These are phyloP conservation scores for Drosophila colorata DNA, from an alignment of 2,888 invertebrate species.

Conservation along the genomic window DNA sequence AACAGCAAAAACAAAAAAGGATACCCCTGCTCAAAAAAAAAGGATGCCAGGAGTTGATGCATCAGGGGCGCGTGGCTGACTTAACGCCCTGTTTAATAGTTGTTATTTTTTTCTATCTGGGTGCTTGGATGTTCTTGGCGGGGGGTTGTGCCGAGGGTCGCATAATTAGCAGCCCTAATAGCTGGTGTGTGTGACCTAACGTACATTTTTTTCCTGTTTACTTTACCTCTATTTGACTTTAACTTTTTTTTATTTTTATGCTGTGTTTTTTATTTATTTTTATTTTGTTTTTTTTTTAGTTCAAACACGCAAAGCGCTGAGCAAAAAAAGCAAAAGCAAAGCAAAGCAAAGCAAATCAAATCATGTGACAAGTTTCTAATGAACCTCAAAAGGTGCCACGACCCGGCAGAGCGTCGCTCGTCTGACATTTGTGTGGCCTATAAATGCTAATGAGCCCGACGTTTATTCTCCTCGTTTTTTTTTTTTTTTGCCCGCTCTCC, in stretches of 20 bases:
- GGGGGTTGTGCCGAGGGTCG: conserved; percentile 53
- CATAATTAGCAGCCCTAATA: conserved; percentile 73
- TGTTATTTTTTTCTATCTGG: conserved; percentile 16
- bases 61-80: conserved; percentile 64
- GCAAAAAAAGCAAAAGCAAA: conserved; percentile 48
- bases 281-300: conserved; percentile 9
- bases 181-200: conserved; percentile 29
- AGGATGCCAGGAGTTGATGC: not conserved
- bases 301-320: conserved; percentile 1
- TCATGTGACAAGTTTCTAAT: conserved; percentile 80
- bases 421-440: conserved; percentile 72
- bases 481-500: conserved; percentile 7
- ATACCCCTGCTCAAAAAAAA: conserved; percentile 14
- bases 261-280: conserved; percentile 12
- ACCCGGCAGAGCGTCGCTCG: conserved; percentile 21
- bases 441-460: conserved; percentile 73
- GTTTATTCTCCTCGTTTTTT: conserved; percentile 32
- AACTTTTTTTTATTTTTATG: conserved; percentile 22
- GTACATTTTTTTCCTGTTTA: conserved; percentile 16
- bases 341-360: conserved; percentile 71
- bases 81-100: conserved; percentile 39
- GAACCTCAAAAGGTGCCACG: conserved; percentile 60
- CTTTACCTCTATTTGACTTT: conserved; percentile 27
- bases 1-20: conserved; percentile 18
- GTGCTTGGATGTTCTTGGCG: conserved; percentile 4